These are phyloP conservation scores for Parthenolecanium corni DNA, from an alignment of 2,888 invertebrate species.

Conservation along the genomic window DNA sequence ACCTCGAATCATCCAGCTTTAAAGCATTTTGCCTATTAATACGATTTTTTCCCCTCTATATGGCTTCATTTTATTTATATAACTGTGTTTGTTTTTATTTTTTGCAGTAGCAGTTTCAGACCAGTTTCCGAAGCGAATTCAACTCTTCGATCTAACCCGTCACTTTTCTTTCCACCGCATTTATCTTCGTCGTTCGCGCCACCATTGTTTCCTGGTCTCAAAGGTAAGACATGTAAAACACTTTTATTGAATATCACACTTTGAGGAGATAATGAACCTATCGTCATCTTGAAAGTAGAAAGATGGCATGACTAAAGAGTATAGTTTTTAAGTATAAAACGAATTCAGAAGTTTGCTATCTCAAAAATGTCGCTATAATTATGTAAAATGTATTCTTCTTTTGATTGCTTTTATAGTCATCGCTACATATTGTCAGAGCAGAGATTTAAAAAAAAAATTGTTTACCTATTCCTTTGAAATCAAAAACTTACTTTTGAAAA, in stretches of 20 bases:
- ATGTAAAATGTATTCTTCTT: too few relatives aligned
- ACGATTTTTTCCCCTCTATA: neutral
- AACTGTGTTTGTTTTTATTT: constrained; percentile 30
- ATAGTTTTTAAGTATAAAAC: too few relatives aligned
- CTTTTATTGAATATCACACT: neutral
- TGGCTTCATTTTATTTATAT: neutral
- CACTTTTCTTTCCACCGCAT: constrained; percentile 73
- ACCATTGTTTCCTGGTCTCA: constrained; percentile 66
- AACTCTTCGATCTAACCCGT: constrained; percentile 49
- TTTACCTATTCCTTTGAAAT: too few relatives aligned
- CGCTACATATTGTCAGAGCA: too few relatives aligned
- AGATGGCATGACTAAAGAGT: neutral
- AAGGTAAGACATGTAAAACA: constrained; percentile 47
- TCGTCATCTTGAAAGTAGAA: neutral
- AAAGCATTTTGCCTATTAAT: neutral
- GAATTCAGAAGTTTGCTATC: too few relatives aligned
- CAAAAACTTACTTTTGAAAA: too few relatives aligned
- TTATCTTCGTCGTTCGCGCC: constrained; percentile 59
- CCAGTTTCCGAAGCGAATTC: constrained; percentile 44
- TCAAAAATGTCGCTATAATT: too few relatives aligned
- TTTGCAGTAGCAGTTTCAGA: constrained; percentile 49
- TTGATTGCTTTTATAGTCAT: too few relatives aligned
- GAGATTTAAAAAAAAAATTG: too few relatives aligned
- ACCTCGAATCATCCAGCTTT: neutral
- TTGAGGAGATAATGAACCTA: neutral